Base-by-base conservation (phyloP, 2,113 vertebrate genomes). In the Psittacula cyanocephala region DNA sequence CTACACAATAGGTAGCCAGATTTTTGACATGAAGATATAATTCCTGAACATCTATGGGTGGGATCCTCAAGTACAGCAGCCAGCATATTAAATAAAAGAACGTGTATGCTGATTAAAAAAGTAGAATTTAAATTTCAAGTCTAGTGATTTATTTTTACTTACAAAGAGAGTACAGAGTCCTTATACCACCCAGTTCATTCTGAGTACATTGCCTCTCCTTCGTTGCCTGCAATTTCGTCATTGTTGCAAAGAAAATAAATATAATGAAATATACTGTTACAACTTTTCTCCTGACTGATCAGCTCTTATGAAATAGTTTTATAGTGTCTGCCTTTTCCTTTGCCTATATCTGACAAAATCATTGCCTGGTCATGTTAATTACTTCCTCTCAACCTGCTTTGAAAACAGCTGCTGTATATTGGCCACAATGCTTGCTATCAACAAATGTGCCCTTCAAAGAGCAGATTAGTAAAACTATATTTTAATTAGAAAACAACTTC, bases 181-280 rank as follows among this genome's bases (percentile, higher is more conserved):
- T 95, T 96, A 91, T 89, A 86, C 74, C 47, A 93, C 89, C 43
- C 81, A 93, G 92, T 47, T 89, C 77, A 91, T 79, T 87, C 91
- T 78, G 80, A 94, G 43, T 74, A 89, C 69, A 72, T 62, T 94
- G 81, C 44, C 81, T 85, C 82, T 89, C 81, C 37, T 94, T 89
- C 1, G 3, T 88, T 91, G 89, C 69, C 89, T 92, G 93, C 59
- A 94, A 85, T 94, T 91, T 96, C 17, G 23, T 76, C 79, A 88
- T 91, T 86, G 68, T 95, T 89, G 81, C 75, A 87, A 91, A 89
- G 63, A 95, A 96, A 95, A 80, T 79, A 95, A 85, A 70, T 81
- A 68, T n/a, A 83, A 90, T 64, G 44, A 89, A 94, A 91, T 80
- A 91, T 8, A 70, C 24, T 3, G 2, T 86, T 93, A 64, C 2